Percentiles rank a stretch among this genome's conserved stretches.
Conservation (phyloP, 2,888 invertebrate genomes). For the Eilema depressum region DNA sequence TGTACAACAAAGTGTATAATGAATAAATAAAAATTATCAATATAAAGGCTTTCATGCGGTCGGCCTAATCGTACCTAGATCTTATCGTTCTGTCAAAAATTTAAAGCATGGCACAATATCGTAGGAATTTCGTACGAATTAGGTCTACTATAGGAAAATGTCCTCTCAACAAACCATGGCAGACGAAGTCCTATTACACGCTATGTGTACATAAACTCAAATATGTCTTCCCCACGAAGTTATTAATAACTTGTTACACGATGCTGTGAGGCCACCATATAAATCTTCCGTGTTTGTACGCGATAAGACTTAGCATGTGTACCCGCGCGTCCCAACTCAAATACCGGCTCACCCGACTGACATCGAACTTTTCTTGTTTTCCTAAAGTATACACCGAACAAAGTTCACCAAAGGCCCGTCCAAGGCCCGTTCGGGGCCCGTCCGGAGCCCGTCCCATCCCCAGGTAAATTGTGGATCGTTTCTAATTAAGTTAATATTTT, state of each 20-base stretch:
- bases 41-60: too few relatives aligned
- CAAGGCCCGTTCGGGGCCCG: not conserved
- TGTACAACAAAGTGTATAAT: too few relatives aligned
- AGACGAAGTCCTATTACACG: not conserved
- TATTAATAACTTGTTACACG: conserved; percentile 1
- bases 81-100: too few relatives aligned
- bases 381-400: conserved; percentile 17
- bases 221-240: not conserved
- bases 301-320: conserved; percentile 6
- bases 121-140: too few relatives aligned
- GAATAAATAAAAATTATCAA: too few relatives aligned
- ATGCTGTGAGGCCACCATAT: not conserved
- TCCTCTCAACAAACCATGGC: not conserved
- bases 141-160: too few relatives aligned
- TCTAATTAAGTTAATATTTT: conserved; percentile 42
- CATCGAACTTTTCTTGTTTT: conserved; percentile 22
- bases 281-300: conserved; percentile 8
- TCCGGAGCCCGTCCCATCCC: not conserved
- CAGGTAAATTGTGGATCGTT: conserved; percentile 20
- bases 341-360: conserved; percentile 10
- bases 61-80: too few relatives aligned
- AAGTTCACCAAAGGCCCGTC: conserved; percentile 9
- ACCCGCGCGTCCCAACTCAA: conserved; percentile 1
- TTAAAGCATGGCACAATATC: too few relatives aligned
- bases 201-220: not conserved